Base-by-base conservation (phyloP, 2,888 invertebrate species). In the Opisthograptis luteolata region DNA sequence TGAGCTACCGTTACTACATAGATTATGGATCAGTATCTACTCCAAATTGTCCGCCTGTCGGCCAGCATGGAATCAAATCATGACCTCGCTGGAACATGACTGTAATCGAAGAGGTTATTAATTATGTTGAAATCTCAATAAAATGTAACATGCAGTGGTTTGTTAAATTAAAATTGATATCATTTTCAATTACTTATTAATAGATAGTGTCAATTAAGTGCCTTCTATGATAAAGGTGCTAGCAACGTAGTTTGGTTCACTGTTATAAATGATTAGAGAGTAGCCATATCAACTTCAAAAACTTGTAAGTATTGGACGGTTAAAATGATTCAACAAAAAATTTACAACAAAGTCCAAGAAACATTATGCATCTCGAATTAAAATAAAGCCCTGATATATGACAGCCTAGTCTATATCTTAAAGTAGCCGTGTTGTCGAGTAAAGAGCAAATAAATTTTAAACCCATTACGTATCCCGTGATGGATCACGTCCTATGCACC, bases 371-470 rank as follows among this genome's bases (percentile, higher is more conserved):
- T 6, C 24, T 36, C 10, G 27, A 53, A 67, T 53, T 62, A 64
- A 67, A 72, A 75, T 74, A 73, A 76, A 70, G 65, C 67, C 70
- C 70, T 72, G 50, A 45, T 44, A 39, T 30, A 51, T 30, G 44
- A 25, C 76, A 75, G 72, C 68, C 62, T 67, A 72, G 69, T 71
- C 65, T 73, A 75, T 74, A 74, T 77, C 74, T 66, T 45, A 51
- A 45, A 35, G 32, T 8, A 17, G 43, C 22, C 43, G 59, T 78
- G 79, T 79, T 79, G 73, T 73, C 60, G 70, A 64, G 81, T 84
- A 75, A 84, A 83, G 84, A 79, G 83, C 81, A 83, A 79, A 88
- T 88, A 87, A 87, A 88, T 87, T 81, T 79, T 69, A 77, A 82
- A 77, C 73, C 80, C 86, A 86, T 87, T 86, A 81, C 82, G 73